These are phyloP conservation scores for Chironomus tentans DNA, from an alignment of 2,888 invertebrate genomes.

Conservation along the genomic window DNA sequence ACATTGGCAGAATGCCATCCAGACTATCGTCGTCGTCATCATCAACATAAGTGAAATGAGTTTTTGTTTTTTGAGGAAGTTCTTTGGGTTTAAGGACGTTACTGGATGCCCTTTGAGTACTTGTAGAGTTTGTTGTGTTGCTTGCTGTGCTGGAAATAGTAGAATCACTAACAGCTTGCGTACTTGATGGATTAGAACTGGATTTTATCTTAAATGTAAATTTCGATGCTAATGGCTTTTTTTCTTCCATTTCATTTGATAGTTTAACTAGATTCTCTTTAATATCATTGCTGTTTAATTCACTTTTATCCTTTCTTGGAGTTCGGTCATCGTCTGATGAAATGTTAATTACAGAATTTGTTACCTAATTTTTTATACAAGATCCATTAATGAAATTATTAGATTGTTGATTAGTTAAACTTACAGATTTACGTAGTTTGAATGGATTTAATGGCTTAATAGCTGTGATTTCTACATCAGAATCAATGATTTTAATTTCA, in stretches of 20 bases:
- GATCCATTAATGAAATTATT: background rate
- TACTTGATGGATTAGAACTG: background rate
- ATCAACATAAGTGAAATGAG: background rate
- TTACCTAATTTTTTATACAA: background rate
- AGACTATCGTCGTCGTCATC: background rate
- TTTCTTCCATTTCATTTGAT: background rate
- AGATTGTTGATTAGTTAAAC: background rate
- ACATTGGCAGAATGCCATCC: background rate
- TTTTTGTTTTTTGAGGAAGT: background rate
- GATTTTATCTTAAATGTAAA: background rate
- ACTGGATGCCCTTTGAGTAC: background rate
- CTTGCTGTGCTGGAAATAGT: background rate
- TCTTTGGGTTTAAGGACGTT: background rate
- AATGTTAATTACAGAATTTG: background rate
- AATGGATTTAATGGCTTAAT: background rate
- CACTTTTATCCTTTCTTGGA: background rate
- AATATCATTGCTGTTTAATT: background rate
- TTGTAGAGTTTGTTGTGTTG: background rate
- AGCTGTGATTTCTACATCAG: background rate
- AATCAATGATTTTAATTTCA: no score
- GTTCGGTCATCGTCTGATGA: background rate
- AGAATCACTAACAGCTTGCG: background rate
- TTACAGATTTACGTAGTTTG: background rate
- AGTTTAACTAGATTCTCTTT: background rate
- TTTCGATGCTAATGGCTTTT: background rate